These are phyloP conservation scores for Thymallus thymallus DNA, from an alignment of 2,113 vertebrate species.

Conservation along the genomic window DNA sequence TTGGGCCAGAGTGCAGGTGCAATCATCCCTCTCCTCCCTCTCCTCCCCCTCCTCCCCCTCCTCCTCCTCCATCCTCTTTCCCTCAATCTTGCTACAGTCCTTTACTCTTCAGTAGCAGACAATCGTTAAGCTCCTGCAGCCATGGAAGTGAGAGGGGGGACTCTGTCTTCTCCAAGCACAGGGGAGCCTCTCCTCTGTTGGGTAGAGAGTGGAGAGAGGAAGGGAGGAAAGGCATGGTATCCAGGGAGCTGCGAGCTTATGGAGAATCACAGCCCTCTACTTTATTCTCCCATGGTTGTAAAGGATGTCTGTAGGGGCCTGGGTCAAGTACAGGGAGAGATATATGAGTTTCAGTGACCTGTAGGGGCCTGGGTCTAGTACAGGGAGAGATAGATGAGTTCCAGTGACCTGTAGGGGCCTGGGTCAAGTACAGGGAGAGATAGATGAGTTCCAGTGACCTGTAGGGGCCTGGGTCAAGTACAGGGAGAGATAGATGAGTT, in stretches of 20 bases:
- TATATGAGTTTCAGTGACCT: neutral
- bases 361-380: neutral
- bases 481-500: neutral
- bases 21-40: conserved; percentile 27
- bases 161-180: conserved; percentile 29
- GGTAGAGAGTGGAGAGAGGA: neutral
- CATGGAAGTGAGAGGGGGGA: conserved; percentile 17
- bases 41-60: neutral
- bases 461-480: neutral
- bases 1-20: conserved; percentile 6
- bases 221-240: neutral
- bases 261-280: neutral
- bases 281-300: neutral
- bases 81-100: conserved; percentile 12
- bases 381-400: neutral
- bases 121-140: conserved; percentile 26
- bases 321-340: neutral
- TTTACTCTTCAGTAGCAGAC: neutral
- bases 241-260: neutral
- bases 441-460: neutral
- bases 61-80: neutral
- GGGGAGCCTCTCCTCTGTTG: neutral
- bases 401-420: neutral
- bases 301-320: neutral
- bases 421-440: neutral